Conservation (phyloP, 2,888 invertebrate genomes). For the Habrosyne pyritoides region DNA sequence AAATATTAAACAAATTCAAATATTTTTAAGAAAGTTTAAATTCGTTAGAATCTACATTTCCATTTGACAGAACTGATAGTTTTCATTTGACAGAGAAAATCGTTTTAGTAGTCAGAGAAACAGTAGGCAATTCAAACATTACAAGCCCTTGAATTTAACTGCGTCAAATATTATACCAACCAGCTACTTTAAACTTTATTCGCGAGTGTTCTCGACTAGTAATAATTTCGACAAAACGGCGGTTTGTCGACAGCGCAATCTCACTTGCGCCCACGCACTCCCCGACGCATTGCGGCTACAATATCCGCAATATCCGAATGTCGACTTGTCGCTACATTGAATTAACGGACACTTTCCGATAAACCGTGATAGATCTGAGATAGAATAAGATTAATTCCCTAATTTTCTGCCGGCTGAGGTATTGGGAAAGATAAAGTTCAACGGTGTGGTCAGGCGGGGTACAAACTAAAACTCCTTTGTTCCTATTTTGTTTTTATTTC, state of each 20-base stretch:
- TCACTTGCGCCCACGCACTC: conserved; percentile 32
- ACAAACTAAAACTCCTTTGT: too few relatives aligned
- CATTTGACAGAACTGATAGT: neutral
- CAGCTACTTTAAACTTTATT: conserved; percentile 4
- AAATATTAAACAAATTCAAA: too few relatives aligned
- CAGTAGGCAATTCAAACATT: neutral
- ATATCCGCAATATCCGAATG: conserved; percentile 31
- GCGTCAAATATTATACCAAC: neutral
- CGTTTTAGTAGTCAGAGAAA: neutral
- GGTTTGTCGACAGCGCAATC: conserved; percentile 34
- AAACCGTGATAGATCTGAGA: conserved; percentile 15
- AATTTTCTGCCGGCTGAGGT: neutral
- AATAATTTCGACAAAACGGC: conserved; percentile 15
- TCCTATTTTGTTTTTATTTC: too few relatives aligned
- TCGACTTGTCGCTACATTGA: conserved; percentile 16
- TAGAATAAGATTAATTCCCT: conserved; percentile 4
- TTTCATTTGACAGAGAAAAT: neutral
- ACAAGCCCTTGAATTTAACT: conserved; percentile 1
- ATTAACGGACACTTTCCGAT: conserved; percentile 24
- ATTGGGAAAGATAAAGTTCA: neutral
- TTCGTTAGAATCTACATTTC: neutral
- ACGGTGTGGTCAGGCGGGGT: neutral
- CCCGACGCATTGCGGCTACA: conserved; percentile 17
- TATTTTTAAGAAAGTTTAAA: too few relatives aligned
- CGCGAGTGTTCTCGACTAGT: conserved; percentile 6